Evolutionary conservation across 1,140 invertebrate genomes (phyloP), one percentile per base, ranked within the genome.

Genomic region (Ectropis grisescens): DNA sequence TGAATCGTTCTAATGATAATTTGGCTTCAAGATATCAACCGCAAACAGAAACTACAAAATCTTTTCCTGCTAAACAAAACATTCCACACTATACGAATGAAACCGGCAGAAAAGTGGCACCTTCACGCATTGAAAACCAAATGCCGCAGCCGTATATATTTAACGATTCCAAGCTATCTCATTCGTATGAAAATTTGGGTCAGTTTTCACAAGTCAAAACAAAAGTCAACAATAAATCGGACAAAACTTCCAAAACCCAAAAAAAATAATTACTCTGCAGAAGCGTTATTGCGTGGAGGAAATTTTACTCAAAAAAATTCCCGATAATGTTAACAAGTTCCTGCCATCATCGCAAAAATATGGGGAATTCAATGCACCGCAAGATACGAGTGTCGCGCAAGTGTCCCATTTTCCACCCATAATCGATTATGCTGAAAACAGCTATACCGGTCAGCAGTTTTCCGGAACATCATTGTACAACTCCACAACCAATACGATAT

Each of bases 391-490:
- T 13, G 62, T 81, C 3, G 76, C 76, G 14, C 76, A 81, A 54
- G 69, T 81, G 1, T 81, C 76, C 2, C 76, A 81, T 50, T 81
- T 75, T 29, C 72, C 76, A 10, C 58, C 72, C 24, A 66, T 81
- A 13, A 29, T 75, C n/a, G 76, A 81, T 54, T 81, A 81, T 44
- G 47, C 66, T 1, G 76, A 81, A 14, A 81, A 76, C 31, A 60
- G 42, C 38, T 81, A 75, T 13, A 42, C 60, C 13, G 57, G 59
- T 1, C 76, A 81, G 32, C 72, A 78, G 41, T 76, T 69, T 59
- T 69, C 72, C 11, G 69, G 69, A 4, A 76, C 72, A 19, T 67
- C 59, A 10, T 59, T 81, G 19, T 81, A 81, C 36, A 81, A 76
- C 40, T 56, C 62, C 10, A 75, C 72, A 2, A 72, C 76, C 11